Percentiles rank a stretch among this genome's conserved stretches.
These are phyloP conservation scores for Nothoprocta perdicaria DNA, from an alignment of 2,113 vertebrate genomes.

Conservation along the genomic window DNA sequence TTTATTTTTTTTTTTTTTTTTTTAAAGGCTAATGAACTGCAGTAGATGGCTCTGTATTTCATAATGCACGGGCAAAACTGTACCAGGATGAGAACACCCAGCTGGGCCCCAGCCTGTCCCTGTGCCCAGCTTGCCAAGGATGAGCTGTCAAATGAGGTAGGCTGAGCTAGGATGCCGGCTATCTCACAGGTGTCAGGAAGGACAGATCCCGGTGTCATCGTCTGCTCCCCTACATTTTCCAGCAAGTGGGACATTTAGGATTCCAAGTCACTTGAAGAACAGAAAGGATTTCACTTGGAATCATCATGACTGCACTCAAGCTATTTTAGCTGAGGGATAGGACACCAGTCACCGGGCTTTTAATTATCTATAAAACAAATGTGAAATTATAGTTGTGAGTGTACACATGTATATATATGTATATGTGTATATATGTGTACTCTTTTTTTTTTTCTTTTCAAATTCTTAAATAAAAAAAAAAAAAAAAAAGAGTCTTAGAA, in stretches of 20 bases:
- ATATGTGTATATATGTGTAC: background rate
- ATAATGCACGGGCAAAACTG: conserved; percentile 6
- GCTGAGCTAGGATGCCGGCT: background rate
- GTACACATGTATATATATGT: background rate
- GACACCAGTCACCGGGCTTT: background rate
- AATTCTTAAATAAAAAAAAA: background rate
- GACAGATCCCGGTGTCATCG: background rate
- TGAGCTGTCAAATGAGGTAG: background rate
- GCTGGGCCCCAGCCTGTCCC: background rate
- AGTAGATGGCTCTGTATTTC: background rate
- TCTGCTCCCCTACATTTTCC: background rate
- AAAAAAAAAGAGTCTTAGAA: background rate
- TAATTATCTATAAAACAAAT: background rate
- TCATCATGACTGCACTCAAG: background rate
- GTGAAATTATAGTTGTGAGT: background rate
- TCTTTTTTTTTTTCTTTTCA: background rate
- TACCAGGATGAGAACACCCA: background rate
- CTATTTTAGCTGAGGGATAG: background rate
- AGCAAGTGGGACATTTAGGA: background rate
- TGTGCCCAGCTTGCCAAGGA: background rate
- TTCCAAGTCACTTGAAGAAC: background rate
- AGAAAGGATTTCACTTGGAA: background rate
- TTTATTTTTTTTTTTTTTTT: background rate
- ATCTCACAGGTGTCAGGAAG: background rate
- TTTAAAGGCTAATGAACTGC: background rate